These are phyloP conservation scores for Neostethus bicornis DNA, from an alignment of 2,797 vertebrate species.

Conservation along the genomic window DNA sequence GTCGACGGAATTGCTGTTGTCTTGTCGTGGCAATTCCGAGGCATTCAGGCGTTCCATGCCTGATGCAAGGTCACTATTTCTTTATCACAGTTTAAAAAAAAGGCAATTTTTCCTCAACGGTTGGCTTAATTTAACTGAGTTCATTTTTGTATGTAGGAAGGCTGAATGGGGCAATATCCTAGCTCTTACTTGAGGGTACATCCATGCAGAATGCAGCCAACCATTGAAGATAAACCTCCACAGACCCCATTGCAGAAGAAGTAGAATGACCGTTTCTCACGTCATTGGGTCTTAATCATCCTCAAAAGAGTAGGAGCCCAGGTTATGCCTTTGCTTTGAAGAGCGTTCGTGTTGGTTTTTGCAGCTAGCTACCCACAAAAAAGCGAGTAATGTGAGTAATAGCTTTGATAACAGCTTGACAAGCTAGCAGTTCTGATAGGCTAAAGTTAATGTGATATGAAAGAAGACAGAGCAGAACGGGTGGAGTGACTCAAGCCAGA, in stretches of 20 bases:
- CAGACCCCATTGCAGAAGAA: conserved; percentile 66
- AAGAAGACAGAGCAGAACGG: conserved; percentile 4
- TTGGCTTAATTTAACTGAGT: conserved; percentile 65
- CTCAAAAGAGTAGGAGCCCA: conserved; percentile 65
- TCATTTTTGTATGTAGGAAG: conserved; percentile 59
- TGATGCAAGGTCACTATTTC: conserved; percentile 35
- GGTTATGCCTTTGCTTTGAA: conserved; percentile 52
- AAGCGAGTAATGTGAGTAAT: conserved; percentile 56
- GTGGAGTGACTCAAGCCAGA: not conserved
- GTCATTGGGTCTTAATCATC: conserved; percentile 72
- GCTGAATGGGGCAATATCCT: conserved; percentile 60
- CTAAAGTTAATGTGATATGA: conserved; percentile 11
- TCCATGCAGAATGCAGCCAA: conserved; percentile 61
- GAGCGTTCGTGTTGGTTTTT: conserved; percentile 55
- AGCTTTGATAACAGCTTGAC: conserved; percentile 62
- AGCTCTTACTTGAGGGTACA: conserved; percentile 46
- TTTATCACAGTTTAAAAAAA: conserved; percentile 26
- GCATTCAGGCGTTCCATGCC: conserved; percentile 33
- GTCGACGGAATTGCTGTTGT: conserved; percentile 61
- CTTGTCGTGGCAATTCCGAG: conserved; percentile 36
- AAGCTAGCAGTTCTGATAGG: conserved; percentile 27
- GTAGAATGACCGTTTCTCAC: conserved; percentile 72
- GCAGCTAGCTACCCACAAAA: conserved; percentile 64
- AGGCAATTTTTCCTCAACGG: conserved; percentile 37
- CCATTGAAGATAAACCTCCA: conserved; percentile 72